phyloP scores from a whole-genome alignment of 35 echinoderm and acorn worm genomes.

The Apostichopus japonicus region DNA sequence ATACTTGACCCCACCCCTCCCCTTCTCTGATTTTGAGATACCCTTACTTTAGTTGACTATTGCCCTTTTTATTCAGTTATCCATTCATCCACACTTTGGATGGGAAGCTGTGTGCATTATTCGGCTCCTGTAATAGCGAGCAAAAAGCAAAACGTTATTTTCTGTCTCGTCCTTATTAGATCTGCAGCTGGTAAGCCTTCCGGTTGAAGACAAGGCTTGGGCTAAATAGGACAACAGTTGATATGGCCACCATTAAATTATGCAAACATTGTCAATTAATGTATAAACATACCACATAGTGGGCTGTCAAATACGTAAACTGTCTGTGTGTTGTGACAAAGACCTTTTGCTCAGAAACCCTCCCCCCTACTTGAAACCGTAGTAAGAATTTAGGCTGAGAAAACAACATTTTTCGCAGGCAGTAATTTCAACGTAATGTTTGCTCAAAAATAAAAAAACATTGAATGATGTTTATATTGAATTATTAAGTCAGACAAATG shows the following conservation, averaged over 20 bases:
- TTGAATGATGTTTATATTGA: not conserved
- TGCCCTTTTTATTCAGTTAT: too few species aligned
- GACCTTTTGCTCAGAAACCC: not conserved
- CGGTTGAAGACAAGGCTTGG: not conserved
- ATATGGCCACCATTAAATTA: not conserved
- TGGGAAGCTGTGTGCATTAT: too few species aligned
- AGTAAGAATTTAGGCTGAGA: slow-evolving; percentile 9
- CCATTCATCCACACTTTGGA: too few species aligned
- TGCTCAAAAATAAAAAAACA: not conserved
- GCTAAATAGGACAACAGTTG: not conserved
- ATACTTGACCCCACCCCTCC: too few species aligned
- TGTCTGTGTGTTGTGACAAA: not conserved
- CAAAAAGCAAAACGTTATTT: too few species aligned
- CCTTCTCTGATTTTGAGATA: too few species aligned
- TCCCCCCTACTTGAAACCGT: not conserved
- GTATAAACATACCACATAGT: slow-evolving; percentile 15
- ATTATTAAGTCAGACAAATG: slow-evolving; percentile 6
- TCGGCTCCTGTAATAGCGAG: too few species aligned
- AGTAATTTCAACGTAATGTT: not conserved
- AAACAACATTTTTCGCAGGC: not conserved
- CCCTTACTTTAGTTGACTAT: too few species aligned
- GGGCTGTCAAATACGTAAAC: not conserved
- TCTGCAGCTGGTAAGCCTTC: too few species aligned
- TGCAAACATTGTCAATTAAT: slow-evolving; percentile 20
- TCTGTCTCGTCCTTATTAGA: too few species aligned